These are phyloP conservation scores for Sycophaga agraensis DNA, from an alignment of 1,140 invertebrate species.

Conservation along the genomic window DNA sequence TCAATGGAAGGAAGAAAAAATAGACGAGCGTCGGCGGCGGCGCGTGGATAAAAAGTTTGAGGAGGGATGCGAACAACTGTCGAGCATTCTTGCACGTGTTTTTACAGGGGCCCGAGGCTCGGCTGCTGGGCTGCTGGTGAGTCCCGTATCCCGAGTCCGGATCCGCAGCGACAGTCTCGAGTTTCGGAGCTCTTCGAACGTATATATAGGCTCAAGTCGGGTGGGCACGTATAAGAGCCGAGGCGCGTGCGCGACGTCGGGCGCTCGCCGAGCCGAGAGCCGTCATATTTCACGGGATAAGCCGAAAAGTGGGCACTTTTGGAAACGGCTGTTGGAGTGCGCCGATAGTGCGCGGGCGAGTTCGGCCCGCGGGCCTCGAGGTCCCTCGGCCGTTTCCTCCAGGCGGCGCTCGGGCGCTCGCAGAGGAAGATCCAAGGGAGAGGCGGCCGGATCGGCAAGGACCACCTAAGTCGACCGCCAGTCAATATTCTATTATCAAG, in stretches of 20 bases:
- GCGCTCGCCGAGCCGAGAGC: neutral
- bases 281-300: constrained; percentile 22
- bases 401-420: no score
- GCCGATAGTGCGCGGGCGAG: no score
- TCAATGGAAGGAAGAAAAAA: neutral
- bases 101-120: no score
- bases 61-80: constrained; percentile 4
- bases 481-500: constrained; percentile 11
- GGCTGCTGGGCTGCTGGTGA: no score
- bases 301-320: constrained; percentile 17
- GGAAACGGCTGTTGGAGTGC: constrained; percentile 19
- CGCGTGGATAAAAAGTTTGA: constrained; percentile 5
- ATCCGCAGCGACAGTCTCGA: neutral
- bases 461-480: constrained; percentile 3
- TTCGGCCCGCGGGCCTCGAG: no score
- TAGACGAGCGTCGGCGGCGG: no score
- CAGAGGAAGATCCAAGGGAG: no score
- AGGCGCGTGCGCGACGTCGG: neutral
- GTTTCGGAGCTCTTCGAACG: neutral
- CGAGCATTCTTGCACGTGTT: constrained; percentile 14
- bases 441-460: constrained; percentile 12
- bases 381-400: no score
- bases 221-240: no score
- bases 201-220: neutral
- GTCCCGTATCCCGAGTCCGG: neutral